Evolutionary conservation across 2,888 invertebrate species (phyloP).

Genomic region (Phyto melanocephala): DNA sequence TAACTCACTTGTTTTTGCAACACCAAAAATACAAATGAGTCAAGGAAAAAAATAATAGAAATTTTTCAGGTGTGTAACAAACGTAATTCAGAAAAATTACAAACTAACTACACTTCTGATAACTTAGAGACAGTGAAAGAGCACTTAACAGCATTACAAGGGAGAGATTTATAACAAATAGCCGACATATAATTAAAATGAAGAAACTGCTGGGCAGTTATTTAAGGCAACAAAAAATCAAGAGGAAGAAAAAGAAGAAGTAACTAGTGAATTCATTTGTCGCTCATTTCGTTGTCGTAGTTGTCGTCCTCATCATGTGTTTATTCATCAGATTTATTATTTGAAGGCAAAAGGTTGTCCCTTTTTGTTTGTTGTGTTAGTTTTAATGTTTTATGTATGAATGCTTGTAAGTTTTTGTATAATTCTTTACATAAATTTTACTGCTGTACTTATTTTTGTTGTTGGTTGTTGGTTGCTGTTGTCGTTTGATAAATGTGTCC

Average conservation of each 20-base stretch:
- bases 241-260: not conserved
- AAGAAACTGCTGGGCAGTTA: too few species aligned
- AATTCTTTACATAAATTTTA: not conserved
- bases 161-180: too few species aligned
- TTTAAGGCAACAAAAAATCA: too few species aligned
- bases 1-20: too few species aligned
- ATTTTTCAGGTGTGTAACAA: too few species aligned
- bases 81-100: too few species aligned
- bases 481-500: conserved; percentile 55
- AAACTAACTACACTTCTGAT: too few species aligned
- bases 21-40: too few species aligned
- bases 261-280: conserved; percentile 9
- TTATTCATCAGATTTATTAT: conserved; percentile 62
- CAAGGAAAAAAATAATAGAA: too few species aligned
- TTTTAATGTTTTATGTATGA: conserved; percentile 21
- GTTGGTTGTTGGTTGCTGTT: not conserved
- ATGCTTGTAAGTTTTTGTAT: not conserved
- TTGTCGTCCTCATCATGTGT: conserved; percentile 44
- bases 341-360: conserved; percentile 40
- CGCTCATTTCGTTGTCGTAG: conserved; percentile 11
- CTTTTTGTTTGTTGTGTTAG: conserved; percentile 21
- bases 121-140: too few species aligned
- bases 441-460: conserved; percentile 1
- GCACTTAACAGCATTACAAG: too few species aligned
- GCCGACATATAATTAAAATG: too few species aligned